Percentiles rank a stretch among this genome's conserved stretches.
Evolutionary conservation across 2,888 invertebrate genomes (phyloP).

Genomic region (Bellardia pandia): DNA sequence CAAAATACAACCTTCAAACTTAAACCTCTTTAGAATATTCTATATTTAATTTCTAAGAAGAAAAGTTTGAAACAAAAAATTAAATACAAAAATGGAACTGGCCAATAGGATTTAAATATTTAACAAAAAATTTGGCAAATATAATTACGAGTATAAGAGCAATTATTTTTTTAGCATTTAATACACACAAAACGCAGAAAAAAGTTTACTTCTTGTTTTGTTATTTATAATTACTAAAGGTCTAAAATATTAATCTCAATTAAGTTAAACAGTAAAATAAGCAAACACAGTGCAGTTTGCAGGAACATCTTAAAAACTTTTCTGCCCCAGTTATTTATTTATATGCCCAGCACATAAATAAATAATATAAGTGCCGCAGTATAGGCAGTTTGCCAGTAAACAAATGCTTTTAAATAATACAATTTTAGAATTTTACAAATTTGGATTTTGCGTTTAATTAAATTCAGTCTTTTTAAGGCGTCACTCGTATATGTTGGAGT

Average conservation of each 20-base stretch:
- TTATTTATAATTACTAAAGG: conserved; percentile 52
- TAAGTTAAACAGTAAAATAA: conserved; percentile 49
- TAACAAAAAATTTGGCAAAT: conserved; percentile 5
- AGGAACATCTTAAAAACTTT: conserved; percentile 35
- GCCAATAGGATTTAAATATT: conserved; percentile 12
- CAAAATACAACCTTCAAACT: conserved; percentile 57
- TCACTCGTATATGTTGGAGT: not conserved
- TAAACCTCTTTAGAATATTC: not conserved
- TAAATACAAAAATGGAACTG: conserved; percentile 17
- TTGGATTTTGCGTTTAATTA: conserved; percentile 56
- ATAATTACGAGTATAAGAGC: not conserved
- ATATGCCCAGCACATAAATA: not conserved
- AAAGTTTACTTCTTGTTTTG: not conserved
- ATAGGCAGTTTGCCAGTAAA: conserved; percentile 67
- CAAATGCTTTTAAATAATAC: conserved; percentile 38
- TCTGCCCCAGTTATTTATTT: conserved; percentile 55
- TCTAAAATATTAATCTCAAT: conserved; percentile 71
- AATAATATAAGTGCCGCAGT: not conserved
- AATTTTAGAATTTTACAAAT: conserved; percentile 22
- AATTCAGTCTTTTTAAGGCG: not conserved
- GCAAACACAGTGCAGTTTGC: not conserved
- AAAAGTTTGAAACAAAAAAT: not conserved
- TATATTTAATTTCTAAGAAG: conserved; percentile 28
- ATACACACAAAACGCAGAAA: not conserved
- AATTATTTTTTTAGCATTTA: not conserved